Conservation (phyloP, 2,888 invertebrate genomes). For the Drosophila nr. perissopoda region DNA sequence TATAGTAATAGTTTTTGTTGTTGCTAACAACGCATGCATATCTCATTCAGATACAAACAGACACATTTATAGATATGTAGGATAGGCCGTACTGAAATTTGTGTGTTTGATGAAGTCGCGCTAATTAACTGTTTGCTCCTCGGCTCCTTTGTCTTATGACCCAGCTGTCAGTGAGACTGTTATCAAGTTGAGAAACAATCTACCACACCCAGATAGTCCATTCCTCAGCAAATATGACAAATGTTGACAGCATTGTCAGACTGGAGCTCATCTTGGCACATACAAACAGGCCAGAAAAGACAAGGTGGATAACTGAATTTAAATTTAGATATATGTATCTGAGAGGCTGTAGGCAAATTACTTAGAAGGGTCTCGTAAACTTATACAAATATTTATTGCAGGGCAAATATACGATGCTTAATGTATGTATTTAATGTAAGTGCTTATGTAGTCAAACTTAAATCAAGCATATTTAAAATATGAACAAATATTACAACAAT, state of each 20-base stretch:
- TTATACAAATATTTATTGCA: not conserved
- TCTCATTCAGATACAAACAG: slow-evolving; percentile 35
- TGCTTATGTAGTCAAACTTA: not conserved
- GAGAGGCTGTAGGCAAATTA: no score
- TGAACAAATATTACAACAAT: not conserved
- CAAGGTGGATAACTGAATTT: not conserved
- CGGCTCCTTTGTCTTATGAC: slow-evolving; percentile 63
- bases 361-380: not conserved
- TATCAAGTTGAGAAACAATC: slow-evolving; percentile 45
- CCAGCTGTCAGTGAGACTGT: slow-evolving; percentile 49
- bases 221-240: slow-evolving; percentile 54
- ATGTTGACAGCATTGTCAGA: slow-evolving; percentile 49
- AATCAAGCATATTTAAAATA: not conserved
- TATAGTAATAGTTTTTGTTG: slow-evolving; percentile 21
- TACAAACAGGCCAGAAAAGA: no score
- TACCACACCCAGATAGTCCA: slow-evolving; percentile 17
- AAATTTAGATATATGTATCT: not conserved
- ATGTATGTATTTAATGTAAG: not conserved
- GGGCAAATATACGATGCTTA: not conserved
- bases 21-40: slow-evolving; percentile 47
- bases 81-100: slow-evolving; percentile 26
- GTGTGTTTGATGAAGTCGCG: slow-evolving; percentile 62
- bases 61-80: slow-evolving; percentile 1
- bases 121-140: slow-evolving; percentile 72
- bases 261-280: slow-evolving; percentile 2